Evolutionary conservation across 2,797 vertebrate species (phyloP), one percentile per base, ranked within the genome.

Genomic region (Morelia viridis): DNA sequence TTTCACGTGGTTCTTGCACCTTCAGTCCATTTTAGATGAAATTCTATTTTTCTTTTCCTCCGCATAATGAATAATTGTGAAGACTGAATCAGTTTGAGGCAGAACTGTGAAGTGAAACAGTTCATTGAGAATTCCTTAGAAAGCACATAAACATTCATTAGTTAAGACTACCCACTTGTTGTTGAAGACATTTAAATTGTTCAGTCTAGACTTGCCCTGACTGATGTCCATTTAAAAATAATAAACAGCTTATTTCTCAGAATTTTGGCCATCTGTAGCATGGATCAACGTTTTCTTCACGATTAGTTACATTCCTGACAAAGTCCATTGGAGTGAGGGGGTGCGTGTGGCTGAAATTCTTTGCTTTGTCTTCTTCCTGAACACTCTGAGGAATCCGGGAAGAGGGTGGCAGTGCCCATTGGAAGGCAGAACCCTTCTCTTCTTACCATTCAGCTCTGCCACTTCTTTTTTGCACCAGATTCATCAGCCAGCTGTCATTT

Each of bases 401-500:
- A 92, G 87, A 93, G 92, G 92, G 93, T 93, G 68, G 92, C 64
- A 61, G 57, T 94, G 96, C 91, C 85, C 65, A 76, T 89, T 80
- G 50, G n/a, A 96, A 91, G 94, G 92, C 90, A 97, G 91, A 96
- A 93, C 85, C 93, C n/a, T 83, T 95, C 85, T 92, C 88, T 91
- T 94, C 95, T 96, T 96, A 93, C 90, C 94, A 96, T 97, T 97
- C 95, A 94, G 95, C 92, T 87, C 92, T 96, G 61, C 90, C 84
- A 94, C 93, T 88, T 91, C 92, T 92, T 95, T 91, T 93, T 96
- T 87, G 8, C 76, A 85, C 64, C 91, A 90, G 13, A 85, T 92
- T 96, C 96, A 94, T 95, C 96, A 95, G 92, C 88, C 93, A 96
- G 95, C 94, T 96, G 95, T 94, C 94, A 94, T 91, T 94, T 96